These are phyloP conservation scores for Ctenomys sociabilis DNA, from an alignment of 2,113 vertebrate species.

Conservation along the genomic window DNA sequence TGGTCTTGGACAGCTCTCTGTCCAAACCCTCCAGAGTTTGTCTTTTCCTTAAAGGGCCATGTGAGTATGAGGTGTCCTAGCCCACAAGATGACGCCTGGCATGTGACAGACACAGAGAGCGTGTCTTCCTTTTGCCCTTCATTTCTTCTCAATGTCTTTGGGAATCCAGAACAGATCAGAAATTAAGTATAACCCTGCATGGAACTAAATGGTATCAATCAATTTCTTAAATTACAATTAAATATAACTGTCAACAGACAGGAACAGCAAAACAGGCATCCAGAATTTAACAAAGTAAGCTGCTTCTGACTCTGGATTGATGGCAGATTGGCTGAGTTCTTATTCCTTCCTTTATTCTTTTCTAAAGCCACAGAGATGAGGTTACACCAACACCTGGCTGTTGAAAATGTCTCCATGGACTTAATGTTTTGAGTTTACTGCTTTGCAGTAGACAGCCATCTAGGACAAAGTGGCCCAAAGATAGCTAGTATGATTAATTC, in stretches of 20 bases:
- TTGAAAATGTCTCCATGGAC: background rate
- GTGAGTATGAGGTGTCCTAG: background rate
- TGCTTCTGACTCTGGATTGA: constrained; percentile 40
- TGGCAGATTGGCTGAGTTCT: constrained; percentile 3
- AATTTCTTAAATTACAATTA: constrained; percentile 49
- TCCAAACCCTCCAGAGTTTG: background rate
- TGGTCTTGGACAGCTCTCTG: background rate
- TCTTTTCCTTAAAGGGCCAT: background rate
- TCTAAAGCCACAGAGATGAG: background rate
- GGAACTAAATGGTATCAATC: constrained; percentile 28
- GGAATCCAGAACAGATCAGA: constrained; percentile 34
- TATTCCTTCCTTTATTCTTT: background rate
- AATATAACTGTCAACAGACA: constrained; percentile 68
- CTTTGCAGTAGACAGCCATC: background rate
- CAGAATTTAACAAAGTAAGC: constrained; percentile 52
- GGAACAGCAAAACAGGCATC: constrained; percentile 57
- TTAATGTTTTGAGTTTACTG: background rate
- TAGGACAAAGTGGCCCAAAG: background rate
- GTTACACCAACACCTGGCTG: background rate
- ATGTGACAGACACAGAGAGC: fast-evolving
- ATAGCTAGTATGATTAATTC: no score
- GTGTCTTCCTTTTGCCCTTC: background rate
- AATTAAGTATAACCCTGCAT: constrained; percentile 25
- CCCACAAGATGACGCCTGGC: background rate
- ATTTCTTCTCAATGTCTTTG: background rate